These are phyloP conservation scores for Tyrannus savana DNA, from an alignment of 2,113 vertebrate species.

Conservation along the genomic window DNA sequence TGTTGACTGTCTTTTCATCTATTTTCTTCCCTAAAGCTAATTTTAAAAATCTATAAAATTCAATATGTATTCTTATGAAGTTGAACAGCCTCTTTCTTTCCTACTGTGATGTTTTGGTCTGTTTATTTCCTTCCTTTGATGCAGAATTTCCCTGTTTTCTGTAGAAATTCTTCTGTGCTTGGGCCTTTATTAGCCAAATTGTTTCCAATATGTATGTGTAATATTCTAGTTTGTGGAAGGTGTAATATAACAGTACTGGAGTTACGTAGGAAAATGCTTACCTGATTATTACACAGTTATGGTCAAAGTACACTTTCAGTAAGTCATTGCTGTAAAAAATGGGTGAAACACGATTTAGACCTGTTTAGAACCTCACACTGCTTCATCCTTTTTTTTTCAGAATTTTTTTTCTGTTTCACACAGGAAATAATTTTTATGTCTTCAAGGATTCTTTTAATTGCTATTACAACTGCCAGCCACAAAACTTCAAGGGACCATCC, in stretches of 20 bases:
- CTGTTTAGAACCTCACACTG: not conserved
- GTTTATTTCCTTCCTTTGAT: not conserved
- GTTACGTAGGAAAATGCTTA: not conserved
- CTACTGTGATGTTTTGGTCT: not conserved
- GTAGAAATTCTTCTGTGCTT: not conserved
- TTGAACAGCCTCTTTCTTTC: not conserved
- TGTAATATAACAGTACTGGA: not conserved
- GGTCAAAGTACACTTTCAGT: not conserved
- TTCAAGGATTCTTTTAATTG: not conserved
- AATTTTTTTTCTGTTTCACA: not conserved
- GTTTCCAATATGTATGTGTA: not conserved
- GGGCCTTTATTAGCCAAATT: not conserved
- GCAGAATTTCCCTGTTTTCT: not conserved
- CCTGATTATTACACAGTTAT: not conserved
- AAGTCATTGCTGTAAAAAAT: not conserved
- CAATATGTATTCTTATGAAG: not conserved
- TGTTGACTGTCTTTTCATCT: not conserved
- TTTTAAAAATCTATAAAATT: not conserved
- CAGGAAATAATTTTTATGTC: not conserved
- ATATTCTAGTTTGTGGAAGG: not conserved
- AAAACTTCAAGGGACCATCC: not conserved
- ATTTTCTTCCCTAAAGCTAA: not conserved
- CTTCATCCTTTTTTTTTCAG: not conserved
- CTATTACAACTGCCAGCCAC: not conserved
- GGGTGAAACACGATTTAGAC: not conserved